Evolutionary conservation across 1,140 invertebrate genomes (phyloP), one percentile per base, ranked within the genome.

Genomic region (Drosophila malerkotliana): DNA sequence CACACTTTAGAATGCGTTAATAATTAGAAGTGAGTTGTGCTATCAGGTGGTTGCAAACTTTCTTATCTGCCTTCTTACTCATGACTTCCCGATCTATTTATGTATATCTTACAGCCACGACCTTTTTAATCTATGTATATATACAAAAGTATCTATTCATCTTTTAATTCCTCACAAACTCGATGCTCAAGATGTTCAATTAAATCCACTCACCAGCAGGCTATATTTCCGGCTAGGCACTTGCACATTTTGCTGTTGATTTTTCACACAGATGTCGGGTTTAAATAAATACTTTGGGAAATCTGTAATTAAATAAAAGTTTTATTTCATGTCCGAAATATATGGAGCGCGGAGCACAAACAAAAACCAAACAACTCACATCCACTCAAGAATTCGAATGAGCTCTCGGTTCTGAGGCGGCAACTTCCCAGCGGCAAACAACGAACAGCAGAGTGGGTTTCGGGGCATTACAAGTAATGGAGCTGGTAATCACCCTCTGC

Each of bases 181-280:
- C 18, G 3, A 34, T 21, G 1, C 21, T 21, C 21, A 26, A 18
- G 32, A 66, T 26, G 26, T 34, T 45, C 8, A 26, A 52, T 64
- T 64, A 14, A 28, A 21, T n/a, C 5, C 44, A 81, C 87, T 90
- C 67, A 90, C 87, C 87, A 90, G 51, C 87, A 90, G 44, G 82
- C 87, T 30, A 90, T 72, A 14, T 90, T 90, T 54, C 79, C 87
- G 57, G 81, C 76, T 3, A 90, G 60, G 52, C 87, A 90, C 61
- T 90, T 90, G 68, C 87, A 90, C 87, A 90, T 90, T 47, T 78
- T 81, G 60, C 14, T 14, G 15, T 61, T 54, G 18, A 44, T 56
- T 54, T 47, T 4, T 61, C 47, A 6, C 30, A 54, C 54, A 30
- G n/a, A 45, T 66, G 48, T n/a, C 14, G 47, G 15, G 12, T 28